These are phyloP conservation scores for Podarcis cretensis DNA, from an alignment of 2,113 vertebrate genomes.

Conservation along the genomic window DNA sequence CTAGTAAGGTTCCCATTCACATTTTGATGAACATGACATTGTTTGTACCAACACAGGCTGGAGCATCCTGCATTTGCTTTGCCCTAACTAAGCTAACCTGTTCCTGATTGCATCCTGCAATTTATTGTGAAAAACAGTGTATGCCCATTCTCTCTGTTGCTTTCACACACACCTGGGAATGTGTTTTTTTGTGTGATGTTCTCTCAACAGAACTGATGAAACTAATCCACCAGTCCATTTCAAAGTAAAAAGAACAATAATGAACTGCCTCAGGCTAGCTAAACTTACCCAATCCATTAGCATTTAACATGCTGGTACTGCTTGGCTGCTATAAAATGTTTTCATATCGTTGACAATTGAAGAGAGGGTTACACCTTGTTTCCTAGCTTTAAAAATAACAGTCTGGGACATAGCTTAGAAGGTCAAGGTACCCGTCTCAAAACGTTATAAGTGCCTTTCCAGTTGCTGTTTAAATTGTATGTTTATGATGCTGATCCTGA, in stretches of 20 bases:
- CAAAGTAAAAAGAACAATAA: constrained; percentile 1
- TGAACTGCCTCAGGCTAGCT: constrained; percentile 14
- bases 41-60: not conserved
- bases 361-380: not conserved
- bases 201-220: constrained; percentile 25
- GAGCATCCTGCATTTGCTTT: not conserved
- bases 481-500: not conserved
- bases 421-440: not conserved
- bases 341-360: not conserved
- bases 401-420: not conserved
- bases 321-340: not conserved
- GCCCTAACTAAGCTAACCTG: not conserved
- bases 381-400: not conserved
- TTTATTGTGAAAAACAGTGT: not conserved
- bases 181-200: not conserved
- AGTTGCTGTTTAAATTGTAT: not conserved
- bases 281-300: constrained; percentile 3
- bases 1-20: not conserved
- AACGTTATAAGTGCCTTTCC: not conserved
- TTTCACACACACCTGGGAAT: not conserved
- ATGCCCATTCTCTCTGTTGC: not conserved
- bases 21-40: not conserved
- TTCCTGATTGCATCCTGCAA: not conserved
- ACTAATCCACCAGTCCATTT: constrained; percentile 19
- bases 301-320: constrained; percentile 31